Evolutionary conservation across 2,888 invertebrate genomes (phyloP), one percentile per base, ranked within the genome.

Genomic region (Patella depressa): DNA sequence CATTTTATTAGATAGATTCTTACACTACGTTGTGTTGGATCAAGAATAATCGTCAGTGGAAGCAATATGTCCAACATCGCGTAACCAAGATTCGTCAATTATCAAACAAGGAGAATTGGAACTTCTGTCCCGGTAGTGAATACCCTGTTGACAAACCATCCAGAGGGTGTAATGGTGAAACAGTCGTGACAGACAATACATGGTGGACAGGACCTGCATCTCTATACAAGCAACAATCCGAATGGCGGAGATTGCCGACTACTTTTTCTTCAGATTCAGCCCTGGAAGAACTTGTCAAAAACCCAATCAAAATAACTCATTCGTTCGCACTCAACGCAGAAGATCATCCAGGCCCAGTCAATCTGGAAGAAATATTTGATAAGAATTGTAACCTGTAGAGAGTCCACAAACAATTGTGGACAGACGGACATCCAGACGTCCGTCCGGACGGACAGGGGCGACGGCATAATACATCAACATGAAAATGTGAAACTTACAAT

Each of bases 1-100:
- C 59, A 59, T 59, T 59, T 59, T 59, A 59, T 11, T 59, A 1
- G 59, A 59, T n/a, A 7, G 59, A 59, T 59, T 59, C 59, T n/a
- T 59, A n/a, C n/a, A 59, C 59, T n/a, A n/a, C 59, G 2, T 59
- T 59, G 19, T 14, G 59, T 2, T 59, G 59, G 15, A 59, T 59
- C 0, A 59, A n/a, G 9, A 59, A 59, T 19, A 59, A 19, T 17
- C 15, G 59, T 7, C 59, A 17, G n/a, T 59, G 59, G 59, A 59
- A 59, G 59, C 59, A 59, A 59, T 59, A 59, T 34, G 45, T 72
- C n/a, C 29, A 71, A 34, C 71, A 71, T 71, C 19, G 71, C 9
- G 71, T 72, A 34, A 19, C 45, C n/a, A n/a, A 72, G 45, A 53
- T 72, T 34, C 72, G 53, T 34, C 15, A 72, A 53, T 15, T 72